Evolutionary conservation across 2,797 vertebrate species (phyloP).

Genomic region (Parotocinclus haroldoi): DNA sequence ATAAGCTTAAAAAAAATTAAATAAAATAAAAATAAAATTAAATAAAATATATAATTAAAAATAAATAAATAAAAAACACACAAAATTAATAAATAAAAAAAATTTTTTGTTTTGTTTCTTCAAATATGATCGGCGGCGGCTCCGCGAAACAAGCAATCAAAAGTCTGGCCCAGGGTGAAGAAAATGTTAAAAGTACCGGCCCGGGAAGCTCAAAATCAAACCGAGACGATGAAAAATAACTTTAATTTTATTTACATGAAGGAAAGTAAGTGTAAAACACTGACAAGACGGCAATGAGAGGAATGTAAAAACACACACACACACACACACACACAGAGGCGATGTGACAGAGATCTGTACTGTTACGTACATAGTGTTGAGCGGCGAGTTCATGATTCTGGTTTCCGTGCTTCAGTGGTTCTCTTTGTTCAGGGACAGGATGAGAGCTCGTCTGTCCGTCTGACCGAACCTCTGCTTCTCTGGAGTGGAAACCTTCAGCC

Average conservation of each 20-base stretch:
- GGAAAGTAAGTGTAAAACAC: conserved; percentile 31
- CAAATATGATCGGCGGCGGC: no score
- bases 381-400: neutral
- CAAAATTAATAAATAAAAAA: no score
- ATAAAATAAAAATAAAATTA: no score
- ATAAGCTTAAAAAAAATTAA: no score
- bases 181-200: no score
- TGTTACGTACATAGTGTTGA: conserved; percentile 33
- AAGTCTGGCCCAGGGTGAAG: no score
- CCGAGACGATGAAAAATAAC: conserved; percentile 1
- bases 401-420: conserved; percentile 54
- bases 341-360: conserved; percentile 10
- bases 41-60: no score
- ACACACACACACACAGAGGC: neutral
- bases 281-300: conserved; percentile 7
- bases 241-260: conserved; percentile 65
- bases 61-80: no score
- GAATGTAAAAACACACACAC: neutral
- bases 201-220: no score
- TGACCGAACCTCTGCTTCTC: conserved; percentile 63
- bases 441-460: conserved; percentile 60
- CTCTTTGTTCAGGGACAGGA: conserved; percentile 68
- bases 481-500: conserved; percentile 67
- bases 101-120: no score
- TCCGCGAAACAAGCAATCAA: no score